Conservation (phyloP, 92 coral and sea anemone species). For the Plumapathes pennacea region DNA sequence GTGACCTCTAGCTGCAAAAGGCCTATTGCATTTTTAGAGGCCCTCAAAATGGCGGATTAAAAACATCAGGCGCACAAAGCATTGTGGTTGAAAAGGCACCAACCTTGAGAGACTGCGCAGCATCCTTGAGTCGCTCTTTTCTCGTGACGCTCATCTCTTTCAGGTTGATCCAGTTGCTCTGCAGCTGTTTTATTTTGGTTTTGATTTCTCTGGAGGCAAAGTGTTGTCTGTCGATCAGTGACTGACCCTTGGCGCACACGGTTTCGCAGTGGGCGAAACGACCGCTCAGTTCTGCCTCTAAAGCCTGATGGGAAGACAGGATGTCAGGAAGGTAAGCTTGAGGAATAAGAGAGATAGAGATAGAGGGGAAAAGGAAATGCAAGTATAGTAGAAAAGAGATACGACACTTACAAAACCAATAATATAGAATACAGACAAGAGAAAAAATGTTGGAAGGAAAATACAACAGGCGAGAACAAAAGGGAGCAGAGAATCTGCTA, state of each 20-base stretch:
- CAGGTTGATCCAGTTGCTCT: conserved; percentile 79
- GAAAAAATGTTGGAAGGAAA: too few species aligned
- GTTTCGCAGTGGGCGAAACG: conserved; percentile 78
- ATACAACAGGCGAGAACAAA: too few species aligned
- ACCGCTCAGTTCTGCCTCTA: conserved; percentile 80
- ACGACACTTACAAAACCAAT: too few species aligned
- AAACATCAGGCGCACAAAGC: too few species aligned
- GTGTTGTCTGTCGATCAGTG: conserved; percentile 75
- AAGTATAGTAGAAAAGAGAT: too few species aligned
- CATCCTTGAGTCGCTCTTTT: conserved; percentile 88
- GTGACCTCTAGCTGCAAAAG: too few species aligned
- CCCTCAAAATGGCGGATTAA: too few species aligned
- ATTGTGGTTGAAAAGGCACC: too few species aligned
- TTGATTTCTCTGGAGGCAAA: conserved; percentile 90
- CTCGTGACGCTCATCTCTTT: conserved; percentile 75
- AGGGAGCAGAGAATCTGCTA: too few species aligned
- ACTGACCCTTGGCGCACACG: conserved; percentile 83
- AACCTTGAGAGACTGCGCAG: conserved; percentile 94
- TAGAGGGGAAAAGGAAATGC: background rate
- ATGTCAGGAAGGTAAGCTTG: too few species aligned
- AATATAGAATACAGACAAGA: background rate
- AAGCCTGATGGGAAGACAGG: too few species aligned
- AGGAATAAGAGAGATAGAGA: background rate
- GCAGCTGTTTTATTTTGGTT: conserved; percentile 85
- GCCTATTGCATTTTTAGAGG: too few species aligned